Evolutionary conservation across 2,797 vertebrate genomes (phyloP), one percentile per base, ranked within the genome.

Genomic region (Bovichtus variegatus): DNA sequence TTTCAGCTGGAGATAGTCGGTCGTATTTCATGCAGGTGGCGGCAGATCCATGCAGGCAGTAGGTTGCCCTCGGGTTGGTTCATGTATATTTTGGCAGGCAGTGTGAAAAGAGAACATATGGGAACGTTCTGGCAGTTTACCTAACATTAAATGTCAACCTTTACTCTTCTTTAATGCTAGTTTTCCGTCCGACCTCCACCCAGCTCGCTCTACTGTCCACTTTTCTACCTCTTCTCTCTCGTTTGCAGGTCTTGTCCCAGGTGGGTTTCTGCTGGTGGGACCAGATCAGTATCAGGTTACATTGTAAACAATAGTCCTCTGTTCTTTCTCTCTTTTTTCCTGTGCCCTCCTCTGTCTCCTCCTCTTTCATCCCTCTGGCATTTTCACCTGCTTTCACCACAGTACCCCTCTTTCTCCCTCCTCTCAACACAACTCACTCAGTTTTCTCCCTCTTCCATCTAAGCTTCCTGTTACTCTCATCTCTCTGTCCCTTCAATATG

Each of bases 241-340:
- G 2, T 49, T 71, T 41, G 8, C 44, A 59, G 65, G 34, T 67
- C 71, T 63, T 4, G 41, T 76, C 71, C 76, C 75, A 64, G 86
- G 76, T 84, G 79, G 73, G 62, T 71, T 65, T 61, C 36, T 47
- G 59, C 61, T 47, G 53, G 47, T 80, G 78, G 51, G 71, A 84
- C 50, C 71, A 38, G 67, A 51, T 78, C 58, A 68, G 84, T 81
- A 38, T 91, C 80, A 11, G 6, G 66, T 92, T 89, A 83, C 89
- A 64, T 12, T 8, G 2, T 3, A 25, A 74, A 93, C 90, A 93
- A 91, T 66, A 64, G 77, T 8, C 57, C 83, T 70, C 74, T 92
- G 86, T 92, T 84, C 63, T 40, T 13, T 46, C 51, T 57, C 47
- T 57, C 51, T 13, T n/a, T 18, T 29, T 47, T 41, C 9, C n/a